Conservation (phyloP, 2,113 vertebrate genomes). For the Thymallus thymallus region DNA sequence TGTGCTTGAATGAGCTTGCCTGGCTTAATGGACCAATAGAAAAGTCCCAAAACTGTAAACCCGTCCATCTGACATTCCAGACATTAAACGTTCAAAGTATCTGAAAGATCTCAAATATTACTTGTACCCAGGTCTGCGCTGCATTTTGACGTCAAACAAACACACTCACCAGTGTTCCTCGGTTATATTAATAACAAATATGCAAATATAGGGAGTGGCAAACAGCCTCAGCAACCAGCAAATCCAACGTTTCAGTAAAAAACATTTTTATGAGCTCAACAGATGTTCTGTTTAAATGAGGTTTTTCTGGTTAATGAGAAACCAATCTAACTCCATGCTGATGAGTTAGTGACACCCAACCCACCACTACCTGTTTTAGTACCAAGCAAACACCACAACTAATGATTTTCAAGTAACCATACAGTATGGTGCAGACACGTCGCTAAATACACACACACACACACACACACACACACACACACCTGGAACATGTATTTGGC, state of each 20-base stretch:
- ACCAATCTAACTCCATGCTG: background rate
- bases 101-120: no score
- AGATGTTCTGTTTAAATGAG: background rate
- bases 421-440: background rate
- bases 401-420: background rate
- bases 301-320: background rate
- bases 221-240: background rate
- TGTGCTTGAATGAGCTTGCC: no score
- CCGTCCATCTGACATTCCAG: no score
- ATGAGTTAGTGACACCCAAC: background rate
- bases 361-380: background rate
- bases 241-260: background rate
- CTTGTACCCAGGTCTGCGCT: background rate
- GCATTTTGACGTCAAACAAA: background rate
- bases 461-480: conserved; percentile 16
- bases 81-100: no score
- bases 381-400: background rate
- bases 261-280: background rate
- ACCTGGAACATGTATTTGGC: background rate
- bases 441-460: conserved; percentile 11
- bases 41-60: no score
- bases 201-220: background rate
- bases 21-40: no score
- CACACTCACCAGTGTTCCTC: background rate
- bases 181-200: background rate